Evolutionary conservation across 2,113 vertebrate genomes (phyloP), one percentile per base, ranked within the genome.

Genomic region (Ptychochromis oligacanthus): DNA sequence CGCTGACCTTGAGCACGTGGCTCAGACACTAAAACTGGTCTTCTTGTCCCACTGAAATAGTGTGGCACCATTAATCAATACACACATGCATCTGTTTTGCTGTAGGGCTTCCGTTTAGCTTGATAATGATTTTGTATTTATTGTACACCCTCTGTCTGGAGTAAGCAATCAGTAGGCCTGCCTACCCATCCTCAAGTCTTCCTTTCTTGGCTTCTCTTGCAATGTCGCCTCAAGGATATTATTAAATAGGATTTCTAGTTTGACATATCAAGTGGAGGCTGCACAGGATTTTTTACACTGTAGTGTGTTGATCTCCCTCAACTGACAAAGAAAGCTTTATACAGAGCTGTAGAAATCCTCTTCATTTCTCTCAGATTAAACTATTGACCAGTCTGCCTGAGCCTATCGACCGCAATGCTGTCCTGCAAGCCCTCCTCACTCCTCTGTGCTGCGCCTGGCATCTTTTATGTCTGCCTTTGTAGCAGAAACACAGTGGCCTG

Each of bases 231-330:
- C 91, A 94, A 94, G 91, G 92, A 94, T 93, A 89, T 94, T 91
- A 94, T 95, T 90, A 92, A 93, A 91, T 86, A 79, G 90, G 93
- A 91, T 95, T 94, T 93, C 87, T 84, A 90, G 79, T 91, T 87
- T 93, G 92, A 94, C 93, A 94, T 91, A 88, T 93, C 87, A 93
- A 95, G 86, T 88, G 84, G 81, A 84, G 84, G 85, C 85, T 88
- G 90, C 55, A 78, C 40, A 58, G 72, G 87, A 88, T 90, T 88
- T 85, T 80, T 86, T 82, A n/a, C 81, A 61, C 64, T 83, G 72
- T 75, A 80, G 72, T 70, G 64, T 89, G 86, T 77, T 90, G 93
- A 93, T 93, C 87, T 92, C 83, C 58, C 52, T 79, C 59, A 62
- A 80, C 74, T 89, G 85, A 87, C 59, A 57, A 79, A 86, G 67